Evolutionary conservation across 2,888 invertebrate species (phyloP), one percentile per base, ranked within the genome.

Genomic region (Drosophila sordidapex): DNA sequence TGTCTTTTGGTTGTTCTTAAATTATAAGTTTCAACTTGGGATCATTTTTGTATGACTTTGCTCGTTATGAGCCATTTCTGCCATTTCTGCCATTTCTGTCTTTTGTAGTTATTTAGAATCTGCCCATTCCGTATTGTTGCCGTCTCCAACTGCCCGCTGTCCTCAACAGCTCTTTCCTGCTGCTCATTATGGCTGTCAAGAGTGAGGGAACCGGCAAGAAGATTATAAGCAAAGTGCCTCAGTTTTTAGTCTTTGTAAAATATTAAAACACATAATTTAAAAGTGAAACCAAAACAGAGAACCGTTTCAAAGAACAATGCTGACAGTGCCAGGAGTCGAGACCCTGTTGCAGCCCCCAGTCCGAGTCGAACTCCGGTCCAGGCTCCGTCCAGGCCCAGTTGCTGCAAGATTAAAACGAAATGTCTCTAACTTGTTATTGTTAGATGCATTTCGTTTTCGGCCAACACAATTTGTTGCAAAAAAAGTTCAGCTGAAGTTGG

Each of bases 251-350:
- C 83, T 87, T 85, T 87, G 83, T 87, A 57, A 89, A 84, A 84
- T 85, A 84, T 89, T 85, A 87, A 87, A 89, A 74, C 72, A 87
- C 86, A 89, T 84, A 87, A 84, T 84, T 89, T 85, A 87, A 80
- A 84, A 79, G 69, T 56, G 33, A 65, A 46, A 58, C 51, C 76
- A 61, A 64, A 57, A 68, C 60, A 57, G 60, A 18, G 38, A 58
- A 51, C 40, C 40, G 56, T 59, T 60, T 53, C 40, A 70, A 72
- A 70, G 80, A 58, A 79, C 75, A 79, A 59, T 79, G 80, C 69
- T 53, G 62, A 79, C 79, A 59, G 40, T 46, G 48, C 35, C 63
- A 68, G 53, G 57, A 70, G 69, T 53, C 69, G 63, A 33, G 38
- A 40, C 62, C 48, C 62, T 25, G 35, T 33, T 33, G 29, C n/a